Evolutionary conservation across 2,797 vertebrate species (phyloP), one percentile per base, ranked within the genome.

Genomic region (Nyctibius grandis): DNA sequence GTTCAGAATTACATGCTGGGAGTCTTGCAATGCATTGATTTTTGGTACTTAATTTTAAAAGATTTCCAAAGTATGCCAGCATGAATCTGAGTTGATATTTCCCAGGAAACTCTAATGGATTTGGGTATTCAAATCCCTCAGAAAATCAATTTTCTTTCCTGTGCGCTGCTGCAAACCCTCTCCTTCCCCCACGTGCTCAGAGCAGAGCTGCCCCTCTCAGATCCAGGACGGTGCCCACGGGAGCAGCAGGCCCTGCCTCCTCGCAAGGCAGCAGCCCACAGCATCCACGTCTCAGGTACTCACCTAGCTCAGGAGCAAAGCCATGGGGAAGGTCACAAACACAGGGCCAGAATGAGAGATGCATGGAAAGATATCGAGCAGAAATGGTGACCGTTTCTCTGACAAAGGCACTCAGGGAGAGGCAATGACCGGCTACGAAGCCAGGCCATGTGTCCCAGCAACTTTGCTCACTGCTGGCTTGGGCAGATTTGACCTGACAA

Each of bases 151-250:
- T 11, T 70, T 34, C 64, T 74, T 73, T 26, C 65, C 61, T 5
- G 0, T 9, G 14, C 5, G 4, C 65, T 74, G 69, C 76, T 90
- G 82, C 68, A 45, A 48, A 45, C 18, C 1, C 15, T 22, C 22
- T 56, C 87, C 12, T 44, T 79, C 9, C 51, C 63, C 57, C 11
- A 15, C 0, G 0, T 31, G 38, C 50, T 15, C 8, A 1, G 51
- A 45, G 75, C 63, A 47, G 50, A 84, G 77, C 38, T 61, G 79
- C 11, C 16, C 21, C 50, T 38, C 64, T 15, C 0, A 1, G 44
- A 31, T 2, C 31, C 48, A 25, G 81, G 47, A n/a, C 0, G 0
- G 20, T 28, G n/a, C 42, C 57, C 61, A 4, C 0, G 3, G n/a
- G 29, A 45, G 59, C 8, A 65, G 14, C 22, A 9, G 82, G 17